phyloP scores from a whole-genome alignment of 1,140 invertebrate genomes.

The Galendromus occidentalis region DNA sequence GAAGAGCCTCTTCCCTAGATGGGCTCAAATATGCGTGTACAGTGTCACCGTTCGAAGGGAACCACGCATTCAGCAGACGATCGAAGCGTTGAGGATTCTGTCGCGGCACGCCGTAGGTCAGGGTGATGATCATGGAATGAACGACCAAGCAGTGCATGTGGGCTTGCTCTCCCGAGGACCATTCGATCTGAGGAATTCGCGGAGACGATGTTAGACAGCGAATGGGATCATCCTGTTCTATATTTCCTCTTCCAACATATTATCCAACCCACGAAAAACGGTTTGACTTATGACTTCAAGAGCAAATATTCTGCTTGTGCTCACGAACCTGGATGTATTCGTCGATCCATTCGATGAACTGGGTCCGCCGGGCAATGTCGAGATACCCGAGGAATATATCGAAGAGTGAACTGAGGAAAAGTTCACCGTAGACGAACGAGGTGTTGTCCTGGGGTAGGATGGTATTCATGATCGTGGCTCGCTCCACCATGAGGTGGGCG shows the following conservation, averaged over 20 bases:
- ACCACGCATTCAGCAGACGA: slow-evolving; percentile 48
- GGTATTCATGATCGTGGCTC: slow-evolving; percentile 63
- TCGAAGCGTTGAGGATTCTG: slow-evolving; percentile 31
- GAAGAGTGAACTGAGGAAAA: slow-evolving; percentile 48
- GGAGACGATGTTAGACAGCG: no score
- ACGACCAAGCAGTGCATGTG: slow-evolving; percentile 70
- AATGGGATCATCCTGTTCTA: no score
- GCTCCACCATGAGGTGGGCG: slow-evolving; percentile 72
- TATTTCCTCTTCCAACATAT: no score
- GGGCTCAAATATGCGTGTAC: slow-evolving; percentile 62
- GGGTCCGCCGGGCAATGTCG: slow-evolving; percentile 35
- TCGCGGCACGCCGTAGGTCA: slow-evolving; percentile 40
- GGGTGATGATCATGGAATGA: slow-evolving; percentile 77
- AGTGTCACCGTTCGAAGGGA: slow-evolving; percentile 29
- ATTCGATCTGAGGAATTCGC: slow-evolving; percentile 46
- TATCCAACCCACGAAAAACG: no score
- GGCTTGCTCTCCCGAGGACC: slow-evolving; percentile 58
- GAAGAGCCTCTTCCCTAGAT: slow-evolving; percentile 58
- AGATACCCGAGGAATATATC: slow-evolving; percentile 55
- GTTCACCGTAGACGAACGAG: slow-evolving; percentile 15
- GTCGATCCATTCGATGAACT: neutral
- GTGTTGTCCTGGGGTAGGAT: slow-evolving; percentile 42
- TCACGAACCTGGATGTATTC: neutral
- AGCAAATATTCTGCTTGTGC: slow-evolving; percentile 8
- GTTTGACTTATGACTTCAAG: no score